Evolutionary conservation across 2,888 invertebrate genomes (phyloP).

Genomic region (Anagyrus pseudococci): DNA sequence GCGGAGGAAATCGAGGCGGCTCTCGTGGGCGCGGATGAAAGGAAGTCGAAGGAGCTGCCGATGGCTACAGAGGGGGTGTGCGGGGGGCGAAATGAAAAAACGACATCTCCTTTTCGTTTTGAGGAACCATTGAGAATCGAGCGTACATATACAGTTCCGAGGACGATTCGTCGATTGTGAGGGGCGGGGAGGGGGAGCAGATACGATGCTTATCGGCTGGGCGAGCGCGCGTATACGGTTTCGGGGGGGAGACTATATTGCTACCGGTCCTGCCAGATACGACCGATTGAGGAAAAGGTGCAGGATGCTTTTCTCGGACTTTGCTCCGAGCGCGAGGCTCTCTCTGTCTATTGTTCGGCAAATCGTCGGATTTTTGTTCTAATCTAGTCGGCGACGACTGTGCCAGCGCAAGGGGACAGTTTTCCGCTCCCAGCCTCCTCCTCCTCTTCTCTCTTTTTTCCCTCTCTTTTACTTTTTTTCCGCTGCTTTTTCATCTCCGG

Average conservation of each 20-base stretch:
- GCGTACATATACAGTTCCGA: no score
- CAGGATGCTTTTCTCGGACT: no score
- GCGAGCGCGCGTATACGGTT: no score
- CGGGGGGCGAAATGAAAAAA: constrained; percentile 9
- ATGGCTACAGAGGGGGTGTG: no score
- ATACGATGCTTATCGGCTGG: constrained; percentile 36
- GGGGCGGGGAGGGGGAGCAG: constrained; percentile 26
- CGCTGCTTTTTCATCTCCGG: not conserved
- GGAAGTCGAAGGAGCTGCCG: constrained; percentile 29
- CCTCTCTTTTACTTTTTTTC: not conserved
- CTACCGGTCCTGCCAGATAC: constrained; percentile 10
- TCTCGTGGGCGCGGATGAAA: constrained; percentile 31
- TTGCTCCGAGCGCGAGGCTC: no score
- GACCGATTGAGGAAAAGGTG: constrained; percentile 25
- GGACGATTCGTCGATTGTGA: no score
- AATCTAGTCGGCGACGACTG: constrained; percentile 5
- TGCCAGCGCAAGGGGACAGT: no score
- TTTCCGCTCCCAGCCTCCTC: not conserved
- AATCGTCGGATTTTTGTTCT: constrained; percentile 31
- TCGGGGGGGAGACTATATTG: no score
- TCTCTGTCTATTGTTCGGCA: no score
- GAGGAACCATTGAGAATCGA: no score
- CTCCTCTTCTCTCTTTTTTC: not conserved
- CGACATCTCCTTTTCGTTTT: no score
- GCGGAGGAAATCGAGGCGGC: no score